A percentile compares a stretch with the other conserved stretches of the same genome.
Conservation (phyloP, 1,140 invertebrate genomes). For the Acromyrmex charruanus region DNA sequence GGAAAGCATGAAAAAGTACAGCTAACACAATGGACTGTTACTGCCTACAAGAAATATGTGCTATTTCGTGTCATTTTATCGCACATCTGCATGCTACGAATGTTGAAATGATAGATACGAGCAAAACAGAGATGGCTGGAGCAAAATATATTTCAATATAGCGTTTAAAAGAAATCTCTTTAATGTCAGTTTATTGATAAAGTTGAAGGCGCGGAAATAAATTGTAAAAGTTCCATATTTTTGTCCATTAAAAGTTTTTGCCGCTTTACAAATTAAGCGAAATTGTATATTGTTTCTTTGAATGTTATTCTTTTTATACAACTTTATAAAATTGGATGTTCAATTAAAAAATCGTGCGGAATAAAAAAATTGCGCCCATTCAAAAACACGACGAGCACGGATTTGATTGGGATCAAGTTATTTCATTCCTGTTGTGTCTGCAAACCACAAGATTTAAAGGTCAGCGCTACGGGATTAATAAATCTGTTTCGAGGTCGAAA, state of each 20-base stretch:
- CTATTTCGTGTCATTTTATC: conserved; percentile 12
- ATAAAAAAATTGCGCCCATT: conserved; percentile 8
- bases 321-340: not conserved
- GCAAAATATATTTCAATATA: not conserved
- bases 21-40: not conserved
- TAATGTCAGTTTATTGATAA: not conserved
- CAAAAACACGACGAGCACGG: not conserved
- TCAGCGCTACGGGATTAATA: conserved; percentile 60
- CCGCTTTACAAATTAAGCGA: not conserved
- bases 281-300: not conserved
- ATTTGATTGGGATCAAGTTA: conserved; percentile 17
- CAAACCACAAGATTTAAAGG: conserved; percentile 42
- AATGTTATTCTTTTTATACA: not conserved
- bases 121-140: too few species aligned
- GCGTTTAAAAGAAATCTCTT: conserved; percentile 11
- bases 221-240: not conserved
- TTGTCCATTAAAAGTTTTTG: not conserved
- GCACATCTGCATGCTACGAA: conserved; percentile 8
- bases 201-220: not conserved
- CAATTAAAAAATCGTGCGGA: conserved; percentile 40
- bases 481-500: conserved; percentile 59
- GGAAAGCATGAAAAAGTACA: not conserved
- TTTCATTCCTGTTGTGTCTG: conserved; percentile 49
- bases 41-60: not conserved
- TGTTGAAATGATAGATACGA: not conserved